Evolutionary conservation across 1,140 invertebrate genomes (phyloP), one percentile per base, ranked within the genome.

Genomic region (Colletes latitarsis): DNA sequence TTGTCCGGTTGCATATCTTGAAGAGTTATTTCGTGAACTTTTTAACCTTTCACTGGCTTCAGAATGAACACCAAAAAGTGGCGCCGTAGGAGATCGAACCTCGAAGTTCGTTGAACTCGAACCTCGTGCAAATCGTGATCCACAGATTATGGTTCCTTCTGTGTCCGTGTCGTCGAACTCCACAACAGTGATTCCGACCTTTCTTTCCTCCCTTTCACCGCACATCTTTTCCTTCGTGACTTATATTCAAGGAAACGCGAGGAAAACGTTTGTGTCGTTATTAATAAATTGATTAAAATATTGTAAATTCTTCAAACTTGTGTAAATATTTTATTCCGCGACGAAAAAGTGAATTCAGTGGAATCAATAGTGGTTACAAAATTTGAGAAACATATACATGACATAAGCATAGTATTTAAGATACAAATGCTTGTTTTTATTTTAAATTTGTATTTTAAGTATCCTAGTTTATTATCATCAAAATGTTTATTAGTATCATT

Each of bases 51-150:
- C 41, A 2, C 58, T 66, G 41, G 49, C 64, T 84, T 41, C 3
- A 57, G 71, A 53, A 75, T 53, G 57, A 17, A 30, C 55, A 15
- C 49, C 57, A 46, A 73, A 84, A 55, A 21, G 52, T 41, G 69
- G 67, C 69, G 55, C 68, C 49, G 17, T 55, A 43, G 64, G 17
- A 60, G 60, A 81, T 69, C 58, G 57, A 21, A 53, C 14, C 5
- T 30, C 30, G 15, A 15, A 19, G 82, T 81, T 82, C 74, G 68
- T 79, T 79, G 83, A 86, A 85, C 85, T 66, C 62, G 58, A 49
- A 12, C 67, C 43, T 74, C 80, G 81, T 85, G 72, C 83, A 82
- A 58, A 82, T 80, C 81, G 81, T 85, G 85, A 85, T 82, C 76
- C 68, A 69, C 39, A 72, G 81, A 86, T 86, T 79, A 55, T 86